phyloP scores from a whole-genome alignment of 37 sponge, comb jelly and placozoan species.

The Haliclona indistincta region DNA sequence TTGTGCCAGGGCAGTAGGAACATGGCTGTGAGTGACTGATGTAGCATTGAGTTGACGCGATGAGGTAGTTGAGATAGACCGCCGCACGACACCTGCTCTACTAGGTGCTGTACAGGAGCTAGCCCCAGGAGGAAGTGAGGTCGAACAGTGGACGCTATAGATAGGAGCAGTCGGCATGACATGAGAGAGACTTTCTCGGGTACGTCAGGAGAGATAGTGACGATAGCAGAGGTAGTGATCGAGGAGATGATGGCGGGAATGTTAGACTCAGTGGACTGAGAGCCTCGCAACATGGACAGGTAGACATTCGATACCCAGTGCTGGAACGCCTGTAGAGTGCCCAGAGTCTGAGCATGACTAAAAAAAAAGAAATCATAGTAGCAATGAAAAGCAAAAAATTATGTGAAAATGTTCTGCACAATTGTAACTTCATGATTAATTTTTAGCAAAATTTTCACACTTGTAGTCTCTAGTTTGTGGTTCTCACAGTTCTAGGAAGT shows the following conservation, averaged over 20 bases:
- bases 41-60: constrained; percentile 44
- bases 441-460: not conserved
- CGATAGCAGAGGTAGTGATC: constrained; percentile 12
- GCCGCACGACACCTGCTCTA: constrained; percentile 30
- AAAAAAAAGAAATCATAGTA: not conserved
- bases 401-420: not conserved
- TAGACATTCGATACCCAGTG: constrained; percentile 79
- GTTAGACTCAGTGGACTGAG: constrained; percentile 8
- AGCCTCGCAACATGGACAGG: constrained; percentile 22
- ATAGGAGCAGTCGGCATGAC: constrained; percentile 63
- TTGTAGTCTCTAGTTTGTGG: not conserved
- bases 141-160: constrained; percentile 52
- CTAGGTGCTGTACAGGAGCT: constrained; percentile 47
- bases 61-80: constrained; percentile 33
- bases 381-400: not conserved
- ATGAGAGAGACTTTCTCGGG: constrained; percentile 68
- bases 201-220: constrained; percentile 35
- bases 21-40: constrained; percentile 38
- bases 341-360: constrained; percentile 76
- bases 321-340: constrained; percentile 62
- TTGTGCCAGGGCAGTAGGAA: constrained; percentile 80
- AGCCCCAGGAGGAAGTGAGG: constrained; percentile 33
- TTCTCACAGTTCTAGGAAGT: constrained; percentile 70
- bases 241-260: constrained; percentile 15
- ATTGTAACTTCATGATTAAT: not conserved